Evolutionary conservation across 1,140 invertebrate genomes (phyloP), one percentile per base, ranked within the genome.

Genomic region (Anoplophora glabripennis): DNA sequence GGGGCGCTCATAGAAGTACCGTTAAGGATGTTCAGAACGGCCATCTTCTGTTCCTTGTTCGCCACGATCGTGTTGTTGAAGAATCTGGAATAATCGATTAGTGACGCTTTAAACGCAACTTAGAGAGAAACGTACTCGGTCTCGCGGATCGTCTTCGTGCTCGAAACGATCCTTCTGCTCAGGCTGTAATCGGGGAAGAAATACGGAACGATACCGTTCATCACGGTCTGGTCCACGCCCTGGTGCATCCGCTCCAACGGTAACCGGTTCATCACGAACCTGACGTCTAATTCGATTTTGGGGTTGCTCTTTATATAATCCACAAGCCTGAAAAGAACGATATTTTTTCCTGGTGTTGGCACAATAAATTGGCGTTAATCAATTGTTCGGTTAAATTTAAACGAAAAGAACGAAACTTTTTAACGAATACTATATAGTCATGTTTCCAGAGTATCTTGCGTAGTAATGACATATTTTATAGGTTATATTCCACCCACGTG

Each of bases 31-130:
- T 93, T 89, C 36, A 71, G 78, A 0, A 97, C 85, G 7, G 93
- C 93, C 51, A 77, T 71, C 70, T 86, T 90, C 75, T 96, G 92
- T 58, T 88, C 82, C 9, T 68, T 54, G 77, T 98, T 98, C 4
- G 48, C 17, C 11, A 36, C 55, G n/a, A 96, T 77, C 9, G 68
- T 70, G 46, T 75, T 67, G 73, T 96, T 94, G 65, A 83, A 88
- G 85, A 96, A 42, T 4, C 67, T 66, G 14, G 5, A 65, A 64
- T 15, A 21, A 55, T 40, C 44, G 10, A 45, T 18, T 45, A 11
- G 12, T 11, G 5, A 41, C 1, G 52, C 11, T 34, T 41, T 11
- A 9, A 21, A 21, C n/a, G 10, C 4, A 15, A 7, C n/a, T 7
- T n/a, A 21, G 8, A 12, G 8, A 12, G 12, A 45, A 34, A 59